Conservation (phyloP, 2,113 vertebrate species). For the Protomyctophum bolini region DNA sequence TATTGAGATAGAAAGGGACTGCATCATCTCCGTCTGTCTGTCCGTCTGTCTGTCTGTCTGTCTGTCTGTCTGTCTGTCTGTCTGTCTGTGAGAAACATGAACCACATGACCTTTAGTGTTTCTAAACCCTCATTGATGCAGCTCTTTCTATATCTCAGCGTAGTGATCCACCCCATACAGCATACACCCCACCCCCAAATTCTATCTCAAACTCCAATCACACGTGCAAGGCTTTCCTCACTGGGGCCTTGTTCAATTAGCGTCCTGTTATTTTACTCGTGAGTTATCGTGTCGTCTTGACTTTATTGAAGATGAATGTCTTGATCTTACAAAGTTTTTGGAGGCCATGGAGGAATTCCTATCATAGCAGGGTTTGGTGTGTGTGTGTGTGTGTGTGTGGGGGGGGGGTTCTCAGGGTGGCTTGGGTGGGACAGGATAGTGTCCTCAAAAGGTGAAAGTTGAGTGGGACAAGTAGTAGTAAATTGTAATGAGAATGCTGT, state of each 20-base stretch:
- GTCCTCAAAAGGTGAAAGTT: no score
- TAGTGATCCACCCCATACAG: slow-evolving; percentile 20
- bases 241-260: slow-evolving; percentile 21
- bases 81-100: neutral
- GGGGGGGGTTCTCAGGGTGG: neutral
- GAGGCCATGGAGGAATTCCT: slow-evolving; percentile 16
- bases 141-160: neutral
- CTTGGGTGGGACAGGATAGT: no score
- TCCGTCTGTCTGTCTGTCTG: neutral
- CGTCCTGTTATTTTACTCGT: slow-evolving; percentile 22
- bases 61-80: slow-evolving; percentile 6
- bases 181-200: slow-evolving; percentile 6
- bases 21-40: neutral
- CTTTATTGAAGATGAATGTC: slow-evolving; percentile 23
- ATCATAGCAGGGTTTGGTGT: neutral
- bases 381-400: neutral
- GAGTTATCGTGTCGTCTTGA: slow-evolving; percentile 25
- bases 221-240: neutral
- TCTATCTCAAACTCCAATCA: slow-evolving; percentile 7
- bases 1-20: no score
- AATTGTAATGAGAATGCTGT: no score
- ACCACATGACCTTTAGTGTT: no score
- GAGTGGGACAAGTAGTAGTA: no score
- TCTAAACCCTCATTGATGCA: no score
- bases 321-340: slow-evolving; percentile 31